Base-by-base conservation (phyloP, 2,888 invertebrate genomes). In the Arrhopalites spinosus region DNA sequence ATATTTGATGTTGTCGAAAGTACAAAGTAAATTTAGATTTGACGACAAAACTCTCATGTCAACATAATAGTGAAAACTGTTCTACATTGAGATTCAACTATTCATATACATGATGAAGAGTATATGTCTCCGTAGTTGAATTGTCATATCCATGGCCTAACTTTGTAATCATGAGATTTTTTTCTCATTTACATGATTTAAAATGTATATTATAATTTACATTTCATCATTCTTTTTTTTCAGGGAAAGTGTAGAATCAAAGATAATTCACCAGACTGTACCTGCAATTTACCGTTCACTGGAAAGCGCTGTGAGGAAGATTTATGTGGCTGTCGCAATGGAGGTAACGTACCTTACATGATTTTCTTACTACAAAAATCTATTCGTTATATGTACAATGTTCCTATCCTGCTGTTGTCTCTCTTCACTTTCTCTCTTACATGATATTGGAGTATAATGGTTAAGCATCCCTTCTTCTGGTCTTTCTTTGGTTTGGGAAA, bases 271-370 rank as follows among this genome's bases (percentile, higher is more conserved):
- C 85, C 86, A 29, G 82, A 83, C 17, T 89, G 89, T 83, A 82
- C 83, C n/a, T 89, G 89, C 82, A 84, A 84, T n/a, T 83, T 85
- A 0, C 88, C 88, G 0, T 88, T 85, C 80, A 84, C 87, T 0
- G 91, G 91, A 2, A 87, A 88, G 66, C 86, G 87, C 17, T 91
- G 92, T 83, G 89, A 91, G 79, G 86, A 87, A 53, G 87, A 89
- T 81, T 85, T 86, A 7, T 91, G 91, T 83, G 87, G 87, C 78
- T 91, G 91, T 83, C 87, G 87, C 77, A 89, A 89, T 83, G 89
- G 89, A 50, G 91, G 90, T 80, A 83, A 71, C 15, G 50, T 50
- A 50, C n/a, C n/a, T n/a, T 50, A 50, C 17, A n/a, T n/a, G n/a
- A n/a, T n/a, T n/a, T n/a, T n/a, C n/a, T n/a, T n/a, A n/a, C n/a